Evolutionary conservation across 2,113 vertebrate species (phyloP).

Genomic region (Sebastes fasciatus): DNA sequence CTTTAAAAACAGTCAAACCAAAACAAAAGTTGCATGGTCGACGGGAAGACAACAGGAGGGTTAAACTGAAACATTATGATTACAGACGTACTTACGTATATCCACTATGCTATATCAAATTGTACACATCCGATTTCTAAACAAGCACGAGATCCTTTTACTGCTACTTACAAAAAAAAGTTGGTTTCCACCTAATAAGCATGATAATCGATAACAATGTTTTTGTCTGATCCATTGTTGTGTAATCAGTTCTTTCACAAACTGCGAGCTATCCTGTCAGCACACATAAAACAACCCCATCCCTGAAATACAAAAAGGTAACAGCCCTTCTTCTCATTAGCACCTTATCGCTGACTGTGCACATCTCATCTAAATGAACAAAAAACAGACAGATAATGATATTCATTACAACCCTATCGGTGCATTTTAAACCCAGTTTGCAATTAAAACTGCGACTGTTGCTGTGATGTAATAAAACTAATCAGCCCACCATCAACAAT

Average conservation of each 20-base stretch:
- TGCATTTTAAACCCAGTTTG: slow-evolving; percentile 16
- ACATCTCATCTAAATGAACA: slow-evolving; percentile 19
- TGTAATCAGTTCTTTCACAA: background rate
- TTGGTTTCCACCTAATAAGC: background rate
- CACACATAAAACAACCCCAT: background rate
- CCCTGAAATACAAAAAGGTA: background rate
- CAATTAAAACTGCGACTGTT: slow-evolving; percentile 22
- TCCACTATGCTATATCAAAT: background rate
- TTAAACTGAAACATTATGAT: background rate
- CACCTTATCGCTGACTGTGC: slow-evolving; percentile 2
- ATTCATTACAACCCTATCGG: slow-evolving; percentile 17
- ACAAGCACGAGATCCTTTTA: background rate
- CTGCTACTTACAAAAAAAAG: background rate
- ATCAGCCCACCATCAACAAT: slow-evolving; percentile 20
- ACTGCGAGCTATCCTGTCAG: background rate
- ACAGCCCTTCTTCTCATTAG: slow-evolving; percentile 2
- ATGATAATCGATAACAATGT: background rate
- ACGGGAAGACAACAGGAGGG: no score
- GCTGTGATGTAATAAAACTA: slow-evolving; percentile 19
- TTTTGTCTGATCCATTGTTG: background rate
- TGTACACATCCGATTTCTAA: background rate
- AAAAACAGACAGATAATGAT: slow-evolving; percentile 9
- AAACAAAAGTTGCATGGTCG: no score
- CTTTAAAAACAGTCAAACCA: no score
- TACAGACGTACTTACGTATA: background rate